Evolutionary conservation across 2,113 vertebrate genomes (phyloP), one percentile per base, ranked within the genome.

Genomic region (Dromaius novaehollandiae): DNA sequence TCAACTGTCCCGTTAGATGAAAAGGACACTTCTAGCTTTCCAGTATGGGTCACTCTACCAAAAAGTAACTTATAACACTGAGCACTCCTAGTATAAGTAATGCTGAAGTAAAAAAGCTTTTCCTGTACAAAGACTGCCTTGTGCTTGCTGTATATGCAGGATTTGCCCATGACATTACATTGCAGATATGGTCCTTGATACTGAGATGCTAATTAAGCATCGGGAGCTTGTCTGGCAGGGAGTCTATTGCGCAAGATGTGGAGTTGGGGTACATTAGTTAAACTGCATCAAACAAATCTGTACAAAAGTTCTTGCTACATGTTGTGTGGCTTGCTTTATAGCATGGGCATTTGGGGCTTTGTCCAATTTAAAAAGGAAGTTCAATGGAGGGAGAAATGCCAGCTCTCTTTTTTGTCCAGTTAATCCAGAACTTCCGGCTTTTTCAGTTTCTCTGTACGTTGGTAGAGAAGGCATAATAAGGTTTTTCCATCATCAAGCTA

Each of bases 291-390:
- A 12, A 28, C 21, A 15, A 38, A n/a, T 58, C 2, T 36, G 6
- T 48, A 50, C 36, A 38, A 58, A 5, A 22, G 7, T 11, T 63
- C 9, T 30, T 53, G 17, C 17, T 71, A 25, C 14, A 21, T 0
- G 0, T 38, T 0, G 0, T 13, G 65, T 78, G 40, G 50, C n/a
- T 58, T 64, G 20, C 18, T 74, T 53, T 70, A 69, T 70, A 69
- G 25, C 1, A 2, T n/a, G 58, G n/a, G 30, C 7, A 7, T 77
- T 40, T 51, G 38, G 3, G 19, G 22, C 30, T 19, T 75, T 71
- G 13, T 94, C n/a, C 44, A 58, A 0, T 44, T 63, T 58, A 64
- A 74, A 50, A 7, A 34, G 19, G 10, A 53, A 38, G 16, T 65
- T 96, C 55, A 25, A 32, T 19, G 30, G 71, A 84, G 17, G 6